A percentile compares a stretch with the other conserved stretches of the same genome.
Evolutionary conservation across 1,140 invertebrate species (phyloP).

Genomic region (Leptinotarsa lineolata): DNA sequence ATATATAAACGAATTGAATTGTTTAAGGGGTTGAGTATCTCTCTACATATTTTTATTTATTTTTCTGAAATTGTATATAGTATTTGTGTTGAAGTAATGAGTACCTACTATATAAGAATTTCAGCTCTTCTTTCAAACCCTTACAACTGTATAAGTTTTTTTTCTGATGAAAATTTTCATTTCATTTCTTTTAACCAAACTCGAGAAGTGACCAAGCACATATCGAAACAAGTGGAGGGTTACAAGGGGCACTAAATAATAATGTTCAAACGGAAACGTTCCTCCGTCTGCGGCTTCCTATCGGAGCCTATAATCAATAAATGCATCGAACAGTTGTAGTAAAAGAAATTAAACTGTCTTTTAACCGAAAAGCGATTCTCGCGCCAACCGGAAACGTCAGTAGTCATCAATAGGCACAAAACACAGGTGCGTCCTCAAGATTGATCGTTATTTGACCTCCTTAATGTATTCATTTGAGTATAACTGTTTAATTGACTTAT

Average conservation of each 20-base stretch:
- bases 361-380: conserved; percentile 30
- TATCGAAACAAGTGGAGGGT: not conserved
- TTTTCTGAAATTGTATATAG: too few relatives aligned
- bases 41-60: too few relatives aligned
- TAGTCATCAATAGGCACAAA: conserved; percentile 21
- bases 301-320: conserved; percentile 31
- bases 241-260: conserved; percentile 15
- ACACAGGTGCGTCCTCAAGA: conserved; percentile 27
- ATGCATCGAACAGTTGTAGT: conserved; percentile 29
- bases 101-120: too few relatives aligned
- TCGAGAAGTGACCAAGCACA: not conserved
- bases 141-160: too few relatives aligned
- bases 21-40: too few relatives aligned
- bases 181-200: too few relatives aligned
- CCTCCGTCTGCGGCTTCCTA: conserved; percentile 27
- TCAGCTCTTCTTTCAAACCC: too few relatives aligned
- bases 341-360: conserved; percentile 29
- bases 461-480: conserved; percentile 16
- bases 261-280: conserved; percentile 25
- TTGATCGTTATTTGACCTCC: conserved; percentile 20
- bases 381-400: conserved; percentile 30
- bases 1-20: too few relatives aligned
- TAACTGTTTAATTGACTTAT: conserved; percentile 22
- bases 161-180: too few relatives aligned
- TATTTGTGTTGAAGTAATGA: too few relatives aligned